These are phyloP conservation scores for Syngnathus scovelli DNA, from an alignment of 2,113 vertebrate species.

Conservation along the genomic window DNA sequence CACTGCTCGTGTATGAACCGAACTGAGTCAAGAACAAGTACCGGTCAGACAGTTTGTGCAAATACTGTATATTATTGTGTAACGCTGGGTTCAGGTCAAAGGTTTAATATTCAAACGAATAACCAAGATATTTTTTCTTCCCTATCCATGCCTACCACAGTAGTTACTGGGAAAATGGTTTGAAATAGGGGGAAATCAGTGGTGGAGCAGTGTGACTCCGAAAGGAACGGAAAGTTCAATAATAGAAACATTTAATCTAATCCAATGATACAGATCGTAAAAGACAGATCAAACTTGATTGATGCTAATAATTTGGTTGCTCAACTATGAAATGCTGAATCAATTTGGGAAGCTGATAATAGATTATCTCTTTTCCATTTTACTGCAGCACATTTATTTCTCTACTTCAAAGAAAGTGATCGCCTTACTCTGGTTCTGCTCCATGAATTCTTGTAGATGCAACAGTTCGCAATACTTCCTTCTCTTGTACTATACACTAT, in stretches of 20 bases:
- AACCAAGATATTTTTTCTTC: not conserved
- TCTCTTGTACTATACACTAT: too few species aligned
- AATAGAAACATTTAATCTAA: slow-evolving; percentile 25
- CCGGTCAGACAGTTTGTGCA: slow-evolving; percentile 23
- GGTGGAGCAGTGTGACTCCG: slow-evolving; percentile 25
- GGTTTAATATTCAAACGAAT: slow-evolving; percentile 39
- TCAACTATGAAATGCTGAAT: not conserved
- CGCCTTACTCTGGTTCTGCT: too few species aligned
- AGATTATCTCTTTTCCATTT: not conserved
- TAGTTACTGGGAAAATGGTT: not conserved
- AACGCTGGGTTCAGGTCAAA: slow-evolving; percentile 23
- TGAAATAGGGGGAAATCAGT: not conserved
- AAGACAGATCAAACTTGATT: not conserved
- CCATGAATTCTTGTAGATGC: too few species aligned
- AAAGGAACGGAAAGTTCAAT: slow-evolving; percentile 20
- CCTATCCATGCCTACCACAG: not conserved
- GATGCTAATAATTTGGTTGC: slow-evolving; percentile 12
- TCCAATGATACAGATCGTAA: slow-evolving; percentile 16
- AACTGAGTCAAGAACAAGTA: not conserved
- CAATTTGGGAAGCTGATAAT: not conserved
- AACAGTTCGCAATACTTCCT: too few species aligned
- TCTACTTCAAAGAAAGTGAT: not conserved
- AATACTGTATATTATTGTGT: slow-evolving; percentile 4
- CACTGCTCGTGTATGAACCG: slow-evolving; percentile 23
- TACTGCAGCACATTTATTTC: not conserved